phyloP scores from a whole-genome alignment of 1,140 invertebrate species.

The Musca domestica region DNA sequence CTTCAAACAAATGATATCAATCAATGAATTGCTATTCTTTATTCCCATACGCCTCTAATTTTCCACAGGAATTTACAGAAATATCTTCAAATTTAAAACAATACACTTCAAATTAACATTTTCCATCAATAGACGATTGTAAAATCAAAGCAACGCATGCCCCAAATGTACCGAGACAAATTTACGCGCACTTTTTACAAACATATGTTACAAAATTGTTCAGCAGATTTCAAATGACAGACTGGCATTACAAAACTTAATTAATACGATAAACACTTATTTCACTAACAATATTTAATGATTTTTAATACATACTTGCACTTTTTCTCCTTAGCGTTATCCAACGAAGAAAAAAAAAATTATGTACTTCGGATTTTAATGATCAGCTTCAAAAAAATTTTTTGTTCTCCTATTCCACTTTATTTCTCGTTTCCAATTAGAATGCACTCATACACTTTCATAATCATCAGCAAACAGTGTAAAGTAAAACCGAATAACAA shows the following conservation, averaged over 20 bases:
- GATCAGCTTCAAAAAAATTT: too few relatives aligned
- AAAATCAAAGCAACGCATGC: slow-evolving; percentile 8
- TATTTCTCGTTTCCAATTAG: slow-evolving; percentile 7
- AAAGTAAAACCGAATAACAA: too few relatives aligned
- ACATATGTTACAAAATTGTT: slow-evolving; percentile 5
- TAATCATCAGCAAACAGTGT: neutral
- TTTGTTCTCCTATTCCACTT: slow-evolving; percentile 8
- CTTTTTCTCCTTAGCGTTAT: neutral
- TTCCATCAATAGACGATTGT: neutral
- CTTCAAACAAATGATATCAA: too few relatives aligned
- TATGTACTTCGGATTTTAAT: neutral
- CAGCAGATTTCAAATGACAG: neutral
- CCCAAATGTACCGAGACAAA: neutral
- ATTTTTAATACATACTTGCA: slow-evolving; percentile 3
- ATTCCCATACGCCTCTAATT: too few relatives aligned
- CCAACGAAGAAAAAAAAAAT: neutral
- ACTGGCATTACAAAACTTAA: neutral
- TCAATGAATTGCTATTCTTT: too few relatives aligned
- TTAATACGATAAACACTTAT: neutral
- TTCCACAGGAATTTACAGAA: too few relatives aligned
- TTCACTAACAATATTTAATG: neutral
- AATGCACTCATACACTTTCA: neutral
- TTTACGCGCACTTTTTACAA: slow-evolving; percentile 14
- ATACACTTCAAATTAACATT: too few relatives aligned
- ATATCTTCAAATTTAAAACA: too few relatives aligned